Percentiles rank a stretch among this genome's conserved stretches.
Evolutionary conservation across 2,888 invertebrate genomes (phyloP).

Genomic region (Amblyjoppa fuscipennis): DNA sequence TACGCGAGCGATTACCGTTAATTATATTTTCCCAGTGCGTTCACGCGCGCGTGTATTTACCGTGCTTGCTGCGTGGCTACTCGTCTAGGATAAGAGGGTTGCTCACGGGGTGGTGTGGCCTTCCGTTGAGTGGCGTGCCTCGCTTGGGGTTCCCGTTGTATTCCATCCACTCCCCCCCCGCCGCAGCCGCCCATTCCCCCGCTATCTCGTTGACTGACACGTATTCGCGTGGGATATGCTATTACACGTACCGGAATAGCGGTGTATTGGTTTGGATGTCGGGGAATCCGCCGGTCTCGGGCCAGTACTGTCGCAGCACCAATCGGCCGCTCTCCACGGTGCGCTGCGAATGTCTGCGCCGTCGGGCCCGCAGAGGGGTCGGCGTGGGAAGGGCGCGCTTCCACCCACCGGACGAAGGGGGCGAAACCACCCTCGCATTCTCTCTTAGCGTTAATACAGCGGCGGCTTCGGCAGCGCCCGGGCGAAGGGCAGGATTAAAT

Average conservation of each 20-base stretch:
- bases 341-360: slow-evolving; percentile 29
- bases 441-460: slow-evolving; percentile 82
- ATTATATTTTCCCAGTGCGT: slow-evolving; percentile 83
- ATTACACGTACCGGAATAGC: neutral
- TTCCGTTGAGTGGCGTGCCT: slow-evolving; percentile 58
- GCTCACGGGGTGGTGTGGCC: slow-evolving; percentile 43
- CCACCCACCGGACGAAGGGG: slow-evolving; percentile 61
- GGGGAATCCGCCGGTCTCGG: neutral
- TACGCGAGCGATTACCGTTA: slow-evolving; percentile 85
- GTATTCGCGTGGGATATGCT: slow-evolving; percentile 22
- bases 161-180: neutral
- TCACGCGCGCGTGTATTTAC: slow-evolving; percentile 71
- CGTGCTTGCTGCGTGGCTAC: slow-evolving; percentile 61
- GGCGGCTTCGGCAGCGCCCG: slow-evolving; percentile 68
- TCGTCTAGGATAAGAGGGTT: slow-evolving; percentile 46
- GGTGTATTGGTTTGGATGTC: slow-evolving; percentile 43
- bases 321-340: slow-evolving; percentile 47
- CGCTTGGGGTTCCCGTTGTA: slow-evolving; percentile 32
- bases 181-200: slow-evolving; percentile 1
- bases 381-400: slow-evolving; percentile 70
- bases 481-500: slow-evolving; percentile 88
- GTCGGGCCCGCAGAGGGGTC: slow-evolving; percentile 68
- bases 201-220: slow-evolving; percentile 46
- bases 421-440: slow-evolving; percentile 68
- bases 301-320: slow-evolving; percentile 44